These are phyloP conservation scores for Drosophila nasuta DNA, from an alignment of 1,140 invertebrate species.

Conservation along the genomic window DNA sequence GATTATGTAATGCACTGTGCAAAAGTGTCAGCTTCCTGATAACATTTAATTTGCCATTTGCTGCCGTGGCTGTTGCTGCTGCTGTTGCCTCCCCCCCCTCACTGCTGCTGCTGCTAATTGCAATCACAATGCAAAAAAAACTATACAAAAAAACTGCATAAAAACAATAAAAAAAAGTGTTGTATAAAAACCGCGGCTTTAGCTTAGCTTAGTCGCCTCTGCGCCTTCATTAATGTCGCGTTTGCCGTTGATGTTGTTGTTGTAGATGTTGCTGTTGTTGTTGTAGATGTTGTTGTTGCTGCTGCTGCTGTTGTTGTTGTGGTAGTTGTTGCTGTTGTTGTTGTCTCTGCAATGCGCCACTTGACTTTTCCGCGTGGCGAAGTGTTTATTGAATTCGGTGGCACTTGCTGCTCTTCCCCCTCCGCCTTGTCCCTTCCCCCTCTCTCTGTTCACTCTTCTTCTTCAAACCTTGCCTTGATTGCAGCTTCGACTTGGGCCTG, in stretches of 20 bases:
- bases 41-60: slow-evolving; percentile 79
- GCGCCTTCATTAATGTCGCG: slow-evolving; percentile 66
- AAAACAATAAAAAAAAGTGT: slow-evolving; percentile 19
- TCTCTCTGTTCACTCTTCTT: too few relatives aligned
- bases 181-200: slow-evolving; percentile 32
- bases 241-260: neutral
- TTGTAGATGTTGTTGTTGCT: neutral
- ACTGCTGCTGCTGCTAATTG: slow-evolving; percentile 57
- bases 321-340: slow-evolving; percentile 2
- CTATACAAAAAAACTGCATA: slow-evolving; percentile 13
- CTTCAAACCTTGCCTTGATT: slow-evolving; percentile 52
- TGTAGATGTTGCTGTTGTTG: too few relatives aligned
- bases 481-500: slow-evolving; percentile 55
- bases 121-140: slow-evolving; percentile 52
- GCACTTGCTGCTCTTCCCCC: slow-evolving; percentile 55
- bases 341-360: slow-evolving; percentile 69
- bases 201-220: slow-evolving; percentile 46
- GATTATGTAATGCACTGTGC: slow-evolving; percentile 66
- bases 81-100: neutral
- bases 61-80: too few relatives aligned
- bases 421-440: neutral
- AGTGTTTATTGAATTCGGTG: slow-evolving; percentile 83
- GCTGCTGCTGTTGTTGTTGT: too few relatives aligned
- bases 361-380: slow-evolving; percentile 76
- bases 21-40: slow-evolving; percentile 69